Evolutionary conservation across 2,797 vertebrate species (phyloP).

Genomic region (Sebastes taczanowskii): DNA sequence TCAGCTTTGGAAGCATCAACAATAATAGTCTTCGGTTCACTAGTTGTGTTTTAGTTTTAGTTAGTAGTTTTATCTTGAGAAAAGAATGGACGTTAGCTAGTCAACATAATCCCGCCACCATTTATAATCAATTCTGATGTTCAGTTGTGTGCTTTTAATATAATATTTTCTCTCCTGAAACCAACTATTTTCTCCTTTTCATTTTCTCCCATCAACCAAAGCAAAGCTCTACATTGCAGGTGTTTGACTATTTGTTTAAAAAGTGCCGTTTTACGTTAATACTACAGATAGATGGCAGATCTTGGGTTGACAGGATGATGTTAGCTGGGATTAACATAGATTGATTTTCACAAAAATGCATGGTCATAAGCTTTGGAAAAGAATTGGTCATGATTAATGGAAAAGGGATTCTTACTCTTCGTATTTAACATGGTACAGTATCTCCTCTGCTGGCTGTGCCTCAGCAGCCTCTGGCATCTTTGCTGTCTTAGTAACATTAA

Average conservation of each 20-base stretch:
- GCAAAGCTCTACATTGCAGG: not conserved
- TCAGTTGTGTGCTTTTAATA: not conserved
- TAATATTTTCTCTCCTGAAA: not conserved
- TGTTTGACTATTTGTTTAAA: not conserved
- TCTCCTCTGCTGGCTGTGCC: constrained; percentile 67
- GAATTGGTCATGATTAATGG: not conserved
- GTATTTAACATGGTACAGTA: constrained; percentile 94
- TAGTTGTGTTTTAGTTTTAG: not conserved
- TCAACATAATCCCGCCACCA: not conserved
- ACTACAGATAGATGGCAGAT: not conserved
- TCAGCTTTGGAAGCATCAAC: not conserved
- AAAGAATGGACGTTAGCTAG: not conserved
- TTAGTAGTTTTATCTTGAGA: not conserved
- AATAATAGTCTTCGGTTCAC: not conserved
- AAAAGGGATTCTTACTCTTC: constrained; percentile 88
- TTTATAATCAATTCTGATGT: not conserved
- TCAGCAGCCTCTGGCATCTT: constrained; percentile 47
- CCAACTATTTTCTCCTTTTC: not conserved
- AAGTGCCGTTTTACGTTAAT: not conserved
- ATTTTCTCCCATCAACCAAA: not conserved
- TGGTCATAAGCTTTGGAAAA: not conserved
- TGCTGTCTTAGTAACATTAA: constrained; percentile 85
- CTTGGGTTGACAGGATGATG: not conserved
- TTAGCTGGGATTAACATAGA: not conserved
- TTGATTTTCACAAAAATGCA: not conserved